These are phyloP conservation scores for Ancistrus triradiatus DNA, from an alignment of 2,113 vertebrate genomes.

Conservation along the genomic window DNA sequence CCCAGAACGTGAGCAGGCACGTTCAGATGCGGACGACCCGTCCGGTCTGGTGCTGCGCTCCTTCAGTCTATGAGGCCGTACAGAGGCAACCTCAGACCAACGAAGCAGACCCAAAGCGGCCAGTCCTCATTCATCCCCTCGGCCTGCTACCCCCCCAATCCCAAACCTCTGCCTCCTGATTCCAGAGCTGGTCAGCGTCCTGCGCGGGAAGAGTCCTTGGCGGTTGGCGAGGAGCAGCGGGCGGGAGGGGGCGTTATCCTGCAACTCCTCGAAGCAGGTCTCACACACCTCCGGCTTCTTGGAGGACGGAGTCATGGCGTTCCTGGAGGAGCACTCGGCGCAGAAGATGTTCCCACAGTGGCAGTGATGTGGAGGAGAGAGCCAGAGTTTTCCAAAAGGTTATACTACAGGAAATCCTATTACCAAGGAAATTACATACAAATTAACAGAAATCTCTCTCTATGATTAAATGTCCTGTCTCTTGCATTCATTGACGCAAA, in stretches of 20 bases:
- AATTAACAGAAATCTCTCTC: too few species aligned
- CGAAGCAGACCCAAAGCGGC: slow-evolving; percentile 5
- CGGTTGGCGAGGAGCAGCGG: background rate
- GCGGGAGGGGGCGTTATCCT: slow-evolving; percentile 69
- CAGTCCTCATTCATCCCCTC: background rate
- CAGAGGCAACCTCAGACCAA: slow-evolving; percentile 1
- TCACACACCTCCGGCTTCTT: slow-evolving; percentile 97
- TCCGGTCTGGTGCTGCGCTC: slow-evolving; percentile 18
- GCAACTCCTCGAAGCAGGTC: slow-evolving; percentile 89
- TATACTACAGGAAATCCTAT: too few species aligned
- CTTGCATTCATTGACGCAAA: too few species aligned
- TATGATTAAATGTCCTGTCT: too few species aligned
- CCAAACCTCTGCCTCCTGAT: background rate
- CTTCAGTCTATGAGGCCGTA: slow-evolving; percentile 5
- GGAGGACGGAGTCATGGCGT: slow-evolving; percentile 91
- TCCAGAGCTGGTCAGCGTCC: background rate
- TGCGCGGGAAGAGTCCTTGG: background rate
- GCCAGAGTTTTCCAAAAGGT: too few species aligned
- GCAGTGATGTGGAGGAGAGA: slow-evolving; percentile 84
- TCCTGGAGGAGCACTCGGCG: slow-evolving; percentile 87
- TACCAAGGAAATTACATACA: too few species aligned
- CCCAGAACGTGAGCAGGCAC: slow-evolving; percentile 68
- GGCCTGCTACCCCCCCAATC: background rate
- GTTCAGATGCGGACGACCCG: slow-evolving; percentile 55
- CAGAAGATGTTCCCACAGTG: slow-evolving; percentile 99